Conservation (phyloP, 2,888 invertebrate species). For the Brenthis daphne region DNA sequence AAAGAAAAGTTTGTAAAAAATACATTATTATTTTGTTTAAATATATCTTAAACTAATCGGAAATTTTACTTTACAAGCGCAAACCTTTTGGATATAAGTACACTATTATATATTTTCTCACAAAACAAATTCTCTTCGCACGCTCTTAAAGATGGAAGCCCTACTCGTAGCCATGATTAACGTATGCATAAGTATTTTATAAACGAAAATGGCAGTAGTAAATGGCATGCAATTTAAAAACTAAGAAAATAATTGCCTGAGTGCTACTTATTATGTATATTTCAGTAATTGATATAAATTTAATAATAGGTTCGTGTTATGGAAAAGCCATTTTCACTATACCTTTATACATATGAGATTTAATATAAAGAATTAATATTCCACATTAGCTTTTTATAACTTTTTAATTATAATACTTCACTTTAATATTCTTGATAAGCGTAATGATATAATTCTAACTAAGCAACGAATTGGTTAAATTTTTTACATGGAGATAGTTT, state of each 20-base stretch:
- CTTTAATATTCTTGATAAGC: too few relatives aligned
- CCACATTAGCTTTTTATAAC: too few relatives aligned
- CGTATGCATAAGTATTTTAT: conserved; percentile 24
- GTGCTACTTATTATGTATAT: conserved; percentile 20
- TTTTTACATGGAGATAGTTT: too few relatives aligned
- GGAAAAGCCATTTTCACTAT: conserved; percentile 1
- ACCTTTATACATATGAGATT: conserved; percentile 1
- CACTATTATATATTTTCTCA: too few relatives aligned
- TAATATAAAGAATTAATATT: neutral
- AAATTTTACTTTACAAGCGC: too few relatives aligned
- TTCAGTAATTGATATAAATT: conserved; percentile 23
- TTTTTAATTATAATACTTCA: too few relatives aligned
- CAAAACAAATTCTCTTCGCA: neutral
- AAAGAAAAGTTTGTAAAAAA: too few relatives aligned
- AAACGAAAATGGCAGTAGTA: conserved; percentile 23
- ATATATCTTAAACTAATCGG: too few relatives aligned
- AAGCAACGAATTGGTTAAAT: too few relatives aligned
- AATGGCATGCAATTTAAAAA: conserved; percentile 23
- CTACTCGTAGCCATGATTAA: conserved; percentile 3
- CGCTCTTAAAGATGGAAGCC: conserved; percentile 4
- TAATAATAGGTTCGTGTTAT: conserved; percentile 18
- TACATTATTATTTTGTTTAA: too few relatives aligned
- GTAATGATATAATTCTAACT: too few relatives aligned
- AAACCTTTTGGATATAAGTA: too few relatives aligned
- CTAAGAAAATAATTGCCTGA: conserved; percentile 20